Evolutionary conservation across 2,797 vertebrate genomes (phyloP).

Genomic region (Thunnus albacares): DNA sequence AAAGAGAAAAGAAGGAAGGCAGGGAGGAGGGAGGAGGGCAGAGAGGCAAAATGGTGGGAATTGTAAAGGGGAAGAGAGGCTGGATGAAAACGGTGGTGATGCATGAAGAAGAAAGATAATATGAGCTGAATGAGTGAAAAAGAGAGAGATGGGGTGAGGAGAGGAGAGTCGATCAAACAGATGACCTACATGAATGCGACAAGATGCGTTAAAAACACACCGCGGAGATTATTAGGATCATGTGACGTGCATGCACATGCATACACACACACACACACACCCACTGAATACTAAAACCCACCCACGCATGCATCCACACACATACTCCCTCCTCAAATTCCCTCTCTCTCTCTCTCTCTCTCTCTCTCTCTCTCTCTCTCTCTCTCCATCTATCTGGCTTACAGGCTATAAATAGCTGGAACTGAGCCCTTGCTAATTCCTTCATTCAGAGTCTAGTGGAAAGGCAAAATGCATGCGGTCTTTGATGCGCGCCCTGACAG

Average conservation of each 20-base stretch:
- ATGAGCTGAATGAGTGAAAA: conserved; percentile 15
- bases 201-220: conserved; percentile 31
- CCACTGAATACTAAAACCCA: conserved; percentile 41
- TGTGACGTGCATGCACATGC: conserved; percentile 32
- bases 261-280: conserved; percentile 42
- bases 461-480: conserved; percentile 69
- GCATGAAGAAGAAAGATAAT: conserved; percentile 33
- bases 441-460: conserved; percentile 83
- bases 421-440: conserved; percentile 84
- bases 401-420: conserved; percentile 86
- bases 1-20: neutral
- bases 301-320: conserved; percentile 12
- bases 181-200: conserved; percentile 43
- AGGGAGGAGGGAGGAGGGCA: neutral
- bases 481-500: conserved; percentile 73
- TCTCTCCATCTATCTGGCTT: conserved; percentile 63
- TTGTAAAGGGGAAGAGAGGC: conserved; percentile 2
- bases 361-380: conserved; percentile 52
- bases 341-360: conserved; percentile 43
- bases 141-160: conserved; percentile 6
- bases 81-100: conserved; percentile 29
- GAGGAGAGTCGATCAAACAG: conserved; percentile 40
- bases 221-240: conserved; percentile 42
- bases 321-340: conserved; percentile 26
- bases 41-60: conserved; percentile 34